Evolutionary conservation across 2,888 invertebrate species (phyloP).

Genomic region (Melanophora roralis): DNA sequence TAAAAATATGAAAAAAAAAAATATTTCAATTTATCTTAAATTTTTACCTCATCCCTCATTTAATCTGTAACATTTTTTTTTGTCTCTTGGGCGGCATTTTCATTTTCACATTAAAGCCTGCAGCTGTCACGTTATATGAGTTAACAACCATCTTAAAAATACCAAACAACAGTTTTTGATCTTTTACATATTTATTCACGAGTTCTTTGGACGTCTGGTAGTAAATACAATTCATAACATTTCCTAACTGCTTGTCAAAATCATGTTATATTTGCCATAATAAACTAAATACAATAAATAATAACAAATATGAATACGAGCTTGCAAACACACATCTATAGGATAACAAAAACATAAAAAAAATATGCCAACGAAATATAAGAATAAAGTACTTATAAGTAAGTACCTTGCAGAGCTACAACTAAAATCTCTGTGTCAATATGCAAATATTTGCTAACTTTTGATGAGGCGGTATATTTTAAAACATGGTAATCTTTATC

Average conservation of each 20-base stretch:
- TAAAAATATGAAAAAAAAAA: no score
- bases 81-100: conserved; percentile 66
- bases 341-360: background rate
- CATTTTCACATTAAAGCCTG: conserved; percentile 71
- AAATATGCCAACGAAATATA: conserved; percentile 35
- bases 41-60: conserved; percentile 19
- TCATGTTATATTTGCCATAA: conserved; percentile 40
- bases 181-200: conserved; percentile 9
- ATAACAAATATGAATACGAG: background rate
- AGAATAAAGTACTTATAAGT: conserved; percentile 39
- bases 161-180: conserved; percentile 31
- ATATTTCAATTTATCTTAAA: no score
- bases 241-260: conserved; percentile 58
- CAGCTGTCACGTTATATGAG: conserved; percentile 72
- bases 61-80: background rate
- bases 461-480: background rate
- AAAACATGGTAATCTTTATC: background rate
- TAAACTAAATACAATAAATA: conserved; percentile 37
- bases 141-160: conserved; percentile 58
- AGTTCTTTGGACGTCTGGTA: conserved; percentile 30
- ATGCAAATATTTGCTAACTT: conserved; percentile 26
- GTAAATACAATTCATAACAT: conserved; percentile 42
- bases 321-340: background rate
- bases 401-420: conserved; percentile 47
- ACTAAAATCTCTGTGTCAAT: conserved; percentile 45